Conservation (phyloP, 2,888 invertebrate species). For the Amphimallon solstitiale region DNA sequence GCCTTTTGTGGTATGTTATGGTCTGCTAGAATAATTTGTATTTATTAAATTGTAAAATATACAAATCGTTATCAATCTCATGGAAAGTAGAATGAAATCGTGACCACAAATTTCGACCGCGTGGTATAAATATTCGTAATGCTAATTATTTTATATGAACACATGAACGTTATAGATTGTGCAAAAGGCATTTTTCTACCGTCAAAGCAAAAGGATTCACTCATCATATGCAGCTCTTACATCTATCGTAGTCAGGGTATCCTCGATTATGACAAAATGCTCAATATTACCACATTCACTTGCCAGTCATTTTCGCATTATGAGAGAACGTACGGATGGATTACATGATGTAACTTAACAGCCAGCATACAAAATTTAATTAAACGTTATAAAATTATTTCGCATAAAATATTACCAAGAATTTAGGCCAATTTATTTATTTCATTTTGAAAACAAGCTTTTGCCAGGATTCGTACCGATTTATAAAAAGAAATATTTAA, state of each 20-base stretch:
- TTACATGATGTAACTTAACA: conserved; percentile 20
- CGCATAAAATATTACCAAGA: conserved; percentile 21
- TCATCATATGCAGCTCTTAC: neutral
- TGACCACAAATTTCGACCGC: too few relatives aligned
- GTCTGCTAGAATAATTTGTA: too few relatives aligned
- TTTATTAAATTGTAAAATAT: too few relatives aligned
- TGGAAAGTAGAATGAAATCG: too few relatives aligned
- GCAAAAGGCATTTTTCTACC: too few relatives aligned
- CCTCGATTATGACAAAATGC: conserved; percentile 1
- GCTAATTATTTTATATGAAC: too few relatives aligned
- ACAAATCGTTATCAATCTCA: too few relatives aligned
- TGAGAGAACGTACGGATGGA: neutral
- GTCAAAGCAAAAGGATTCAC: too few relatives aligned
- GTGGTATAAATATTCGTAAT: too few relatives aligned
- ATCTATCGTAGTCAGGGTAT: neutral
- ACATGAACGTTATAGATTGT: too few relatives aligned
- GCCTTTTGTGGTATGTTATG: too few relatives aligned
- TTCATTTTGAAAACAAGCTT: conserved; percentile 1
- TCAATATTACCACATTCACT: conserved; percentile 11
- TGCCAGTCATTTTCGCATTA: conserved; percentile 3
- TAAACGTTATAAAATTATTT: conserved; percentile 27
- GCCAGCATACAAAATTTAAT: conserved; percentile 28
- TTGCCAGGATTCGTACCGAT: neutral
- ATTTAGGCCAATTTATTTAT: conserved; percentile 28
- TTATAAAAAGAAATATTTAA: neutral